A percentile compares a stretch with the other conserved stretches of the same genome.
phyloP scores from a whole-genome alignment of 2,888 invertebrate species.

The Spatulosminthurus flaviceps region DNA sequence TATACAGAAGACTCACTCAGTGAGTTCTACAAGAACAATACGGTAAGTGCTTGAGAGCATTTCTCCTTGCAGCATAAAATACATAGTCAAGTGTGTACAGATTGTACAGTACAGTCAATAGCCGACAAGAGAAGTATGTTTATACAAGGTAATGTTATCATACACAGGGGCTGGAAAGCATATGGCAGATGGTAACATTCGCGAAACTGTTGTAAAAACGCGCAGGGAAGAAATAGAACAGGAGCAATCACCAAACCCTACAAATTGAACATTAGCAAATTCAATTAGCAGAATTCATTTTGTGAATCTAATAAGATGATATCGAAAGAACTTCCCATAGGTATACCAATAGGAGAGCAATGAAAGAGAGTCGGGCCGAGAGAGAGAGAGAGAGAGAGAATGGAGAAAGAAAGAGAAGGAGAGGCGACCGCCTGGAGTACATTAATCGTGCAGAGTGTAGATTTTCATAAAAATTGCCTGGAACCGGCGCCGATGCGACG shows the following conservation, averaged over 20 bases:
- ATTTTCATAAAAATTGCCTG: conserved; percentile 43
- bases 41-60: too few species aligned
- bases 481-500: conserved; percentile 61
- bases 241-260: neutral
- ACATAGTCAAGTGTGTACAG: too few species aligned
- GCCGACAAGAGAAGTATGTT: too few species aligned
- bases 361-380: neutral
- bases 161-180: neutral
- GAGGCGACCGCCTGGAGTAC: conserved; percentile 21
- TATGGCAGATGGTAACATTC: neutral
- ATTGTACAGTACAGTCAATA: too few species aligned
- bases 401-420: neutral
- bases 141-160: too few species aligned
- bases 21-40: too few species aligned
- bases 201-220: too few species aligned
- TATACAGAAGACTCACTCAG: too few species aligned
- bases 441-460: neutral
- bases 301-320: conserved; percentile 26
- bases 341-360: neutral
- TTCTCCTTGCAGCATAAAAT: too few species aligned
- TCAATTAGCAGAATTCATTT: conserved; percentile 28
- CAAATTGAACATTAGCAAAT: conserved; percentile 30
- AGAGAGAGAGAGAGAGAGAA: neutral
- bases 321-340: neutral
- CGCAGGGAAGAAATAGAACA: too few species aligned